Conservation (phyloP, 2,888 invertebrate genomes). For the Scelioninae gen. 1 region DNA sequence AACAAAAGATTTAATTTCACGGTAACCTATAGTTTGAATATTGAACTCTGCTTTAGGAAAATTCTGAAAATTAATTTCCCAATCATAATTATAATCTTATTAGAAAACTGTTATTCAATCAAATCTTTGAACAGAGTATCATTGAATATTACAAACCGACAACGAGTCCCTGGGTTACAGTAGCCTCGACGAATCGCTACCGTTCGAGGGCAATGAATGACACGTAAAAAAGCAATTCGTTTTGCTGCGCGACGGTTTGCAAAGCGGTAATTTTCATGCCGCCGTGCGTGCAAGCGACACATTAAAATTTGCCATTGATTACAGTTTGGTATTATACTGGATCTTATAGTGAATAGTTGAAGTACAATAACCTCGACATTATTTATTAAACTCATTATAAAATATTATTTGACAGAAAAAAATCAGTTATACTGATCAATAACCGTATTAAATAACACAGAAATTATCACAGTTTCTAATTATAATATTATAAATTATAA, state of each 20-base stretch:
- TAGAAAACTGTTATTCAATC: slow-evolving; percentile 16
- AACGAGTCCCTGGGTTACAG: slow-evolving; percentile 24
- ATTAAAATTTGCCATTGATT: slow-evolving; percentile 73
- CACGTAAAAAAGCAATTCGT: slow-evolving; percentile 76
- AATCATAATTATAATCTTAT: slow-evolving; percentile 17
- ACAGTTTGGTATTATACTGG: slow-evolving; percentile 43
- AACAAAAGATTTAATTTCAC: slow-evolving; percentile 17
- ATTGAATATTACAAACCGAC: slow-evolving; percentile 46
- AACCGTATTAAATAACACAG: too few relatives aligned
- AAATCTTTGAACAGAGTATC: slow-evolving; percentile 19
- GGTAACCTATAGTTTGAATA: slow-evolving; percentile 4
- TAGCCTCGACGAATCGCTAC: slow-evolving; percentile 48
- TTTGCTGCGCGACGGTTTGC: slow-evolving; percentile 64
- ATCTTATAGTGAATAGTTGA: slow-evolving; percentile 38
- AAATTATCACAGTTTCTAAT: too few relatives aligned
- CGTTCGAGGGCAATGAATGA: slow-evolving; percentile 65
- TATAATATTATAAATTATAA: too few relatives aligned
- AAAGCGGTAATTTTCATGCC: slow-evolving; percentile 72
- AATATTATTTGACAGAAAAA: neutral
- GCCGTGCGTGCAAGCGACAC: slow-evolving; percentile 72
- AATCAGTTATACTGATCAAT: neutral
- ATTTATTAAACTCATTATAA: slow-evolving; percentile 21
- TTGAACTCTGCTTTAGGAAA: neutral
- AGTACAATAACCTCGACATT: slow-evolving; percentile 46
- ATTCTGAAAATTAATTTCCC: slow-evolving; percentile 37